Base-by-base conservation (phyloP, 2,797 vertebrate species). In the Alosa sapidissima region DNA sequence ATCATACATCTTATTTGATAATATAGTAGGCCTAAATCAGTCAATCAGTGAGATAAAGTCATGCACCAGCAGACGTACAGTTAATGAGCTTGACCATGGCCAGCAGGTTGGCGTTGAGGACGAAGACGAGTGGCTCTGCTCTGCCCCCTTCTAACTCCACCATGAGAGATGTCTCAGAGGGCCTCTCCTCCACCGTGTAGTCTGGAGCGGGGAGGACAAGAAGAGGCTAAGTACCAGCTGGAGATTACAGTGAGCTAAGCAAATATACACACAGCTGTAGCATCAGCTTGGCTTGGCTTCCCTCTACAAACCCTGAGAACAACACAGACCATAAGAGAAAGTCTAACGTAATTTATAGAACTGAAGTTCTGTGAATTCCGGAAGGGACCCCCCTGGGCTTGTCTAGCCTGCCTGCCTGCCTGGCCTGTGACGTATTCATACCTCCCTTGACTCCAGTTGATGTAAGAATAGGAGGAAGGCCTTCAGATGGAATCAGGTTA, bases 381-480 rank as follows among this genome's bases (percentile, higher is more conserved):
- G 16, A 14, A 78, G 14, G 16, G 5, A 72, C 16, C 41, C 16
- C 60, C 62, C 8, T 65, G 24, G 1, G 1, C 62, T 24, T 65
- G 1, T 21, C 11, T 9, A 65, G 19, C 60, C 60, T 62, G 52
- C 11, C 1, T 24, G 19, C 60, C 60, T 62, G 21, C 21, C 60
- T 7, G 60, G n/a, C 1, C 21, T 62, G 7, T 41, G 65, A 72
- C 33, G 84, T 41, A 36, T 88, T 86, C 92, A 90, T 93, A 98
- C 98, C 98, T 97, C 98, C 98, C 97, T 99, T 99, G 89, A 99
- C 97, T 81, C 98, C 98, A n/a, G 98, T 99, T 89, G 98, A 99
- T 90, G 99, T 99, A 86, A 99, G 98, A 91, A 99, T 99, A 55
- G 98, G 98, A 81, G 98, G 98, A 89, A 99, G 97, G 33, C 98